Base-by-base conservation (phyloP, 2,888 invertebrate genomes). In the Hololepta plana region DNA sequence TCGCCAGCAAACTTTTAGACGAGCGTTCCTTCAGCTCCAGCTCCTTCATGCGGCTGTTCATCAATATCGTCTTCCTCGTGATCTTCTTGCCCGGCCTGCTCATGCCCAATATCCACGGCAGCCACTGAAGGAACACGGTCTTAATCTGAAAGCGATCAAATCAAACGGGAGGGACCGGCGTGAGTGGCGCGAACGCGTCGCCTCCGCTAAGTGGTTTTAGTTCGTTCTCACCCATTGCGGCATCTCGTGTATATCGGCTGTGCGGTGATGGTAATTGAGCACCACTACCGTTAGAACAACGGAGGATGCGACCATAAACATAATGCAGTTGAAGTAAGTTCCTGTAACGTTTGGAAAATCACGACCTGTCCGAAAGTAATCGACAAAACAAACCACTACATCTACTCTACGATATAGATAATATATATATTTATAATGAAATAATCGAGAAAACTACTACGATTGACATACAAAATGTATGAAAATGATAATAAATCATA, bases 251-350 rank as follows among this genome's bases (percentile, higher is more conserved):
- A 90, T 91, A 54, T 93, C 91, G 33, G 91, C 87, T 41, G 87
- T 87, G 46, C 93, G 72, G 60, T 95, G 93, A 59, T 95, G 95
- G 59, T 88, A 93, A 64, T 95, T 95, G 40, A 95, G 72, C 42
- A 95, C 91, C 44, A 93, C 79, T 41, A 95, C 91, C 28, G 95
- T 95, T 47, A 91, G 71, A 44, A 93, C 88, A 57, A 95, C 93
- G 37, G 93, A 93, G 36, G 91, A 87, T 33, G 93, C 91, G 61
- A 93, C 93, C 91, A 95, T 93, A 63, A 95, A 87, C 95, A 95
- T 95, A 62, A 93, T 93, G 68, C 91, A 91, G 66, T 93, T 93
- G 75, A 95, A 95, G 67, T 95, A 95, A 44, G 93, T 88, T 54
- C 93, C 93, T n/a, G 33, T 23, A 31, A 31, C 28, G 17, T 26